phyloP scores from a whole-genome alignment of 2,888 invertebrate species.

The Buathra laborator region DNA sequence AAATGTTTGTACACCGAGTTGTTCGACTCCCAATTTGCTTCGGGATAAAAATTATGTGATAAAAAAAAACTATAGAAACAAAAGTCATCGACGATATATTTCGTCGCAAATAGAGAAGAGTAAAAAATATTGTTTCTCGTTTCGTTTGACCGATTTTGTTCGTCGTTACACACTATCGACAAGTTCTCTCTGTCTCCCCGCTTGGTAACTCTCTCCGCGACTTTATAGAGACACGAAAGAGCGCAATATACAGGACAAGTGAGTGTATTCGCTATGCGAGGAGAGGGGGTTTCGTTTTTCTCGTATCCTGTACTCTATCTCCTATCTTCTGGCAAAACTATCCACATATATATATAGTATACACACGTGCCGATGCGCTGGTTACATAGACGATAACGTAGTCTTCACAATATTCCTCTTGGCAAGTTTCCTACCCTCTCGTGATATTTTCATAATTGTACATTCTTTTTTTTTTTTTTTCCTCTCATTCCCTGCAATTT shows the following conservation, averaged over 20 bases:
- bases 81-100: neutral
- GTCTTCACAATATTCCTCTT: constrained; percentile 41
- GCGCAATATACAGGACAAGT: constrained; percentile 33
- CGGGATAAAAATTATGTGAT: constrained; percentile 10
- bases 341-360: neutral
- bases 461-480: constrained; percentile 52
- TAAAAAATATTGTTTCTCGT: constrained; percentile 56
- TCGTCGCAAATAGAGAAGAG: neutral
- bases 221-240: constrained; percentile 35
- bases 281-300: constrained; percentile 37
- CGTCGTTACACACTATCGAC: constrained; percentile 54
- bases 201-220: neutral
- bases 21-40: neutral
- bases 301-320: constrained; percentile 48
- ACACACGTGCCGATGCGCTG: neutral
- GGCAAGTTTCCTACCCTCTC: constrained; percentile 21
- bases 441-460: constrained; percentile 46
- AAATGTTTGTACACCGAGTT: constrained; percentile 21
- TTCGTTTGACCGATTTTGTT: constrained; percentile 61
- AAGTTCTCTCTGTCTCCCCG: neutral
- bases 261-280: constrained; percentile 12
- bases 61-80: neutral
- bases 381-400: constrained; percentile 34
- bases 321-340: constrained; percentile 22
- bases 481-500: constrained; percentile 12